Evolutionary conservation across 2,888 invertebrate genomes (phyloP), one percentile per base, ranked within the genome.

Genomic region (Vesta saturnalis): DNA sequence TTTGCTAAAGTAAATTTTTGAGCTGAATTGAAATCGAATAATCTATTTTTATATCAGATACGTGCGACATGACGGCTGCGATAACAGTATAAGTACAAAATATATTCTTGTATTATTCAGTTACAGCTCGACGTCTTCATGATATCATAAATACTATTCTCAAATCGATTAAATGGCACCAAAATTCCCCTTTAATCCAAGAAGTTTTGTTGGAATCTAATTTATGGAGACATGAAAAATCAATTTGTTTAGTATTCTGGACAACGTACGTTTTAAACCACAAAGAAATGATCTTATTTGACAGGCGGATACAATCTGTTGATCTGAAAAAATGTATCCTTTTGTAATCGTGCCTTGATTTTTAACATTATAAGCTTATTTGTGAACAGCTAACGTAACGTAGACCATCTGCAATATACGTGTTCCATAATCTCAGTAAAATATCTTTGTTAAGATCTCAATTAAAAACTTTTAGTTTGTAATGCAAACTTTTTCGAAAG

Each of bases 311-410:
- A 76, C 76, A 78, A 78, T 78, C 77, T 77, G 75, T 76, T 75
- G 78, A 78, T 77, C 77, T 73, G 74, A 76, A 76, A 76, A 77
- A 77, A 78, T 78, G 77, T 76, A 76, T 78, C 74, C 72, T 74
- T 72, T 72, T 68, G 71, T 70, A 66, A 61, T 72, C 78, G 76
- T 78, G 77, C 76, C 69, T 66, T 58, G 76, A 64, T 67, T 76
- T 70, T 73, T 65, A 70, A 75, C 71, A 52, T n/a, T 19, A 16
- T 59, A 56, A 55, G 62, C 58, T 64, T 67, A 64, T 70, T 67
- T 67, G 61, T 57, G 64, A 62, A 69, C 56, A 61, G 47, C 64
- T 47, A 67, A 56, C 71, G 64, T 61, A 65, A 70, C 64, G 46
- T 62, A 60, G 65, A 72, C 58, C 68, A 70, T 69, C 68, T 62